A percentile compares a stretch with the other conserved stretches of the same genome.
phyloP scores from a whole-genome alignment of 2,888 invertebrate species.

The Cyclophora albipunctata region DNA sequence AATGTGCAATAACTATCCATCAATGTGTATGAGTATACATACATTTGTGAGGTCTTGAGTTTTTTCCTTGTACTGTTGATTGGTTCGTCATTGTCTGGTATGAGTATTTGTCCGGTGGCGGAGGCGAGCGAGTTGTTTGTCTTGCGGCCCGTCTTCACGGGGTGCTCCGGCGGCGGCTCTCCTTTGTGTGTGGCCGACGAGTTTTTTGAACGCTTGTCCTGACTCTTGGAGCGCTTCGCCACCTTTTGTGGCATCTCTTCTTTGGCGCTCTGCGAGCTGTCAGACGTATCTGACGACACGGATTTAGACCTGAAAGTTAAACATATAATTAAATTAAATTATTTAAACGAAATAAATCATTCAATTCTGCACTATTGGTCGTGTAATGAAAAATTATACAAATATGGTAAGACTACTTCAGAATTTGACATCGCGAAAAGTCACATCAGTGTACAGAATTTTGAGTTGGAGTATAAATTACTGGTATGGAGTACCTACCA shows the following conservation, averaged over 20 bases:
- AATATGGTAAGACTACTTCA: too few species aligned
- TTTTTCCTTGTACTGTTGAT: conserved; percentile 71
- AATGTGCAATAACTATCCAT: too few species aligned
- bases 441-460: too few species aligned
- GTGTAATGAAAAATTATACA: too few species aligned
- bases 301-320: conserved; percentile 45
- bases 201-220: conserved; percentile 58
- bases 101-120: conserved; percentile 88
- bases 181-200: conserved; percentile 51
- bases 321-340: not conserved
- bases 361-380: too few species aligned
- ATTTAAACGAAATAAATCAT: conserved; percentile 1
- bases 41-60: conserved; percentile 82
- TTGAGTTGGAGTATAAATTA: too few species aligned
- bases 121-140: conserved; percentile 91
- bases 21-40: conserved; percentile 22
- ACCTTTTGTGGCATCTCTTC: conserved; percentile 60
- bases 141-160: conserved; percentile 79
- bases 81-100: conserved; percentile 72
- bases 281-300: conserved; percentile 47
- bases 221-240: conserved; percentile 43
- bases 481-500: too few species aligned
- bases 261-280: conserved; percentile 41
- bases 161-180: conserved; percentile 51
- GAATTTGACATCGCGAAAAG: too few species aligned